Percentiles rank a stretch among this genome's conserved stretches.
Evolutionary conservation across 2,888 invertebrate genomes (phyloP).

Genomic region (Pedicia rivosa): DNA sequence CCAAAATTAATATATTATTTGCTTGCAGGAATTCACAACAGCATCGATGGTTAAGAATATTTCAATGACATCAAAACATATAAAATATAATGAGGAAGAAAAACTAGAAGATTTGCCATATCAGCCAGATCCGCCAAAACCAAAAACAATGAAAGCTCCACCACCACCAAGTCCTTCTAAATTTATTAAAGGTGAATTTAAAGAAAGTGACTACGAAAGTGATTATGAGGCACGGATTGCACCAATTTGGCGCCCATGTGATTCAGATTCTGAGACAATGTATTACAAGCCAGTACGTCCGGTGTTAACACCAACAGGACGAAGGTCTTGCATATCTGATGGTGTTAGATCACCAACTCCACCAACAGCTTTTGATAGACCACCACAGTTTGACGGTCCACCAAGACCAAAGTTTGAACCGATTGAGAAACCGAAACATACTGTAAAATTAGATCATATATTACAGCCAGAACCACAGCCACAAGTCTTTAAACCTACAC

Average conservation of each 20-base stretch:
- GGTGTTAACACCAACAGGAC: conserved; percentile 34
- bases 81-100: conserved; percentile 7
- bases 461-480: conserved; percentile 20
- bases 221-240: conserved; percentile 49
- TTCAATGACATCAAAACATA: conserved; percentile 26
- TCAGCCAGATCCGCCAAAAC: conserved; percentile 27
- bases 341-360: conserved; percentile 36
- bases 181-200: conserved; percentile 46
- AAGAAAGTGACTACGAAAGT: conserved; percentile 55
- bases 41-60: conserved; percentile 35
- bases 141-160: conserved; percentile 27
- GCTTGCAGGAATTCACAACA: conserved; percentile 3
- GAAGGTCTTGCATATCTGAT: conserved; percentile 30
- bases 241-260: conserved; percentile 40
- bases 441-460: conserved; percentile 22
- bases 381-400: conserved; percentile 29
- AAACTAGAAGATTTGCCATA: conserved; percentile 32
- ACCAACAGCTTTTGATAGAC: conserved; percentile 40
- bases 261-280: conserved; percentile 35
- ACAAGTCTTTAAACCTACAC: conserved; percentile 36
- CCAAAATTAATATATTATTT: no score
- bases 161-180: conserved; percentile 45
- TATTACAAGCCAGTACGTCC: conserved; percentile 43
- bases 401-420: conserved; percentile 41
- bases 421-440: conserved; percentile 30